phyloP scores from a whole-genome alignment of 2,797 vertebrate species.

The Uromys caudimaculatus region DNA sequence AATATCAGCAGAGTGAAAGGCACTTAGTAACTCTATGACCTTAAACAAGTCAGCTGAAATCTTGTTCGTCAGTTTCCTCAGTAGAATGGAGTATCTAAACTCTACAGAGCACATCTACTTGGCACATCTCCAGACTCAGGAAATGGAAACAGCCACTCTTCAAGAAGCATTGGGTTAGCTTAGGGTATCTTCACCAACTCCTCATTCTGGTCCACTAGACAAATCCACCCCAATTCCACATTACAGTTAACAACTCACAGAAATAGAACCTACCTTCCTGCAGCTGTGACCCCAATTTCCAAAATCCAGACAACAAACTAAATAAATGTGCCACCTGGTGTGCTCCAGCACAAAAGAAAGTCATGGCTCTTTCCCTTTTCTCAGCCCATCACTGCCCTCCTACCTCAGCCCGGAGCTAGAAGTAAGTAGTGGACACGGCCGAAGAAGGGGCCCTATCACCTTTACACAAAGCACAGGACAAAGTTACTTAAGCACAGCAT shows the following conservation, averaged over 20 bases:
- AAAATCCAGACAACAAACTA: conserved; percentile 42
- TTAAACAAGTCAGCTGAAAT: conserved; percentile 11
- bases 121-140: neutral
- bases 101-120: neutral
- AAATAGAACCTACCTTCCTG: conserved; percentile 52
- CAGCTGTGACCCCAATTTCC: conserved; percentile 28
- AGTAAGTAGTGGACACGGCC: neutral
- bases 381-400: neutral
- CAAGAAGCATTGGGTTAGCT: neutral
- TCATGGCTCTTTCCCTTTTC: neutral
- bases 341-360: neutral
- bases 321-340: neutral
- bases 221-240: neutral
- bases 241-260: neutral
- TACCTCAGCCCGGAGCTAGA: neutral
- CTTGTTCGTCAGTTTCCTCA: conserved; percentile 29
- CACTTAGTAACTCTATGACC: neutral
- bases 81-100: neutral
- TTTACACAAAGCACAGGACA: neutral
- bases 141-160: neutral
- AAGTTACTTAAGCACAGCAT: neutral
- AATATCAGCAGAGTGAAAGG: neutral
- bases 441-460: neutral
- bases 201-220: neutral
- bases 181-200: neutral